Conservation (phyloP, 2,797 vertebrate species). For the Galagoides demidoff region DNA sequence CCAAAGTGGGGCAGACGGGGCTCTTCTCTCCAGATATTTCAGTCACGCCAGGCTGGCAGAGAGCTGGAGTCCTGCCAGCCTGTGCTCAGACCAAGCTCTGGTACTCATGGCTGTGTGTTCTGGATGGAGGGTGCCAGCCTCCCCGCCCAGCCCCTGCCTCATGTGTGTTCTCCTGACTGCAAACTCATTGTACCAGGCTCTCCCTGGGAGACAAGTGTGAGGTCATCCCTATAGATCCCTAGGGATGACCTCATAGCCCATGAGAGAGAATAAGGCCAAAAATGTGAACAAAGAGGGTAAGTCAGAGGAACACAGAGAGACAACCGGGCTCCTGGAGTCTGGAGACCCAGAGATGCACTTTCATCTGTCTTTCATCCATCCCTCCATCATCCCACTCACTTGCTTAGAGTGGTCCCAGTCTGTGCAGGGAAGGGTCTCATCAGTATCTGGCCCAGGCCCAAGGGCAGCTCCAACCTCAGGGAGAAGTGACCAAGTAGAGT, state of each 20-base stretch:
- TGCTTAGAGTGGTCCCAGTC: neutral
- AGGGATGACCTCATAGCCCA: constrained; percentile 21
- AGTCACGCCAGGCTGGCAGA: neutral
- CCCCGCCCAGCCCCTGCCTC: neutral
- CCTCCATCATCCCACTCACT: neutral
- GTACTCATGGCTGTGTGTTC: neutral
- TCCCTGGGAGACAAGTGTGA: neutral
- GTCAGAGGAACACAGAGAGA: constrained; percentile 59
- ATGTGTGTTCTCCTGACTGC: neutral
- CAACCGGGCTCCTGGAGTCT: constrained; percentile 54
- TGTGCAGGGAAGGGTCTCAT: neutral
- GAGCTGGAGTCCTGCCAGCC: neutral
- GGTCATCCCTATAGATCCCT: neutral
- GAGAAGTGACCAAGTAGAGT: neutral
- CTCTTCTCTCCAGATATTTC: neutral
- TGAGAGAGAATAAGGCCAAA: constrained; percentile 35
- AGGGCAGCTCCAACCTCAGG: neutral
- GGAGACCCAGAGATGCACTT: constrained; percentile 27
- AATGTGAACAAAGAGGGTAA: constrained; percentile 59
- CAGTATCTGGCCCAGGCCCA: neutral
- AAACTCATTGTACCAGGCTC: neutral
- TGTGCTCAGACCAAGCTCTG: neutral
- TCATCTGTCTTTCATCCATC: neutral
- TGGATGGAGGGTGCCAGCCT: neutral
- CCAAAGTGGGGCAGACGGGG: neutral